Evolutionary conservation across 2,113 vertebrate genomes (phyloP), one percentile per base, ranked within the genome.

Genomic region (Pterophyllum scalare): DNA sequence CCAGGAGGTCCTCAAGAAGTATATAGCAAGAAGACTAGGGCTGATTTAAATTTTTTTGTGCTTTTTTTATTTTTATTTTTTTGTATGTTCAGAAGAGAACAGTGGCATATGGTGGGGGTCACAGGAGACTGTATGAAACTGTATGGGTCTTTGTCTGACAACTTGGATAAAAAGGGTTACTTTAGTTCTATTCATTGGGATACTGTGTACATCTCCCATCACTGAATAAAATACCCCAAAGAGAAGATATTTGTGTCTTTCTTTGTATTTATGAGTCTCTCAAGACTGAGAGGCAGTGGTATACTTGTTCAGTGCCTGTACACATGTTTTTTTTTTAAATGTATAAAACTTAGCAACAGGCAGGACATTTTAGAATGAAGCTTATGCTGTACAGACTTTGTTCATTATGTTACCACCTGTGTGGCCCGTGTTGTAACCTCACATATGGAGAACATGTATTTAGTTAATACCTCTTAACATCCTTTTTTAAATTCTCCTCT

Each of bases 321-420:
- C 19, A n/a, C 11, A 4, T 6, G 5, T 49, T 49, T 22, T 65
- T 40, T 65, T 22, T 31, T 52, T 70, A 28, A 1, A 31, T 49
- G 6, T 70, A 70, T 70, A 43, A 7, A 62, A 62, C 31, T 24
- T 20, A 12, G 10, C 6, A 81, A 24, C 5, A 59, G 28, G 43
- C 1, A 10, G 20, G 64, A 1, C 2, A 0, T 19, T 81, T 54
- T 28, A 56, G 35, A 57, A 7, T 40, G 15, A 60, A 24, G 7
- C 12, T 19, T 10, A 24, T 70, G 35, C 24, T 35, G 64, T 40
- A 46, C 20, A 59, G 14, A 70, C 54, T 43, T 75, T 58, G 60
- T 62, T 85, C 35, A 26, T 60, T 81, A 77, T 61, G 77, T 75
- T 79, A 82, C 49, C 80, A 81, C 84, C 82, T 87, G 59, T 58